phyloP scores from a whole-genome alignment of 1,140 invertebrate genomes.

The Pentalonia nigronervosa region DNA sequence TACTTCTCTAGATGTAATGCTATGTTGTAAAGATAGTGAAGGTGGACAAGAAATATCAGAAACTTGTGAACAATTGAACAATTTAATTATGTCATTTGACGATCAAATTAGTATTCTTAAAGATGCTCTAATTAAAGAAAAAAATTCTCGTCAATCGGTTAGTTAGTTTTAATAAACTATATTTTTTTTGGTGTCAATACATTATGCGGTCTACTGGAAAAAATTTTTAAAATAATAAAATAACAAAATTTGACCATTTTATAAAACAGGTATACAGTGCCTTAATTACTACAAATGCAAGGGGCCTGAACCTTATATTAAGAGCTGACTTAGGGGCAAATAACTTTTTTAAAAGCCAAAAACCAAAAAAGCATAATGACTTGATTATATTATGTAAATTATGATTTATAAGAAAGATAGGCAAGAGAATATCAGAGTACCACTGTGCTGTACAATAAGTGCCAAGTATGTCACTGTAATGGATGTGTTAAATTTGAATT shows the following conservation, averaged over 20 bases:
- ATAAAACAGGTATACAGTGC: background rate
- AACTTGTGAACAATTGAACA: conserved; percentile 35
- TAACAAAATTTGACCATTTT: background rate
- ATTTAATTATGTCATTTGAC: conserved; percentile 23
- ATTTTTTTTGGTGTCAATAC: background rate
- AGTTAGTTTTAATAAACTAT: background rate
- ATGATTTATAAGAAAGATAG: too few relatives aligned
- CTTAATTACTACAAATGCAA: too few relatives aligned
- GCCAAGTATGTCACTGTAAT: too few relatives aligned
- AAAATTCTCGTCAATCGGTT: conserved; percentile 32
- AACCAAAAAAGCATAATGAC: too few relatives aligned
- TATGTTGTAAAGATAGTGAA: conserved; percentile 45
- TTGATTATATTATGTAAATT: too few relatives aligned
- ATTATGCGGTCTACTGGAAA: background rate
- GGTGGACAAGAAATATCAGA: conserved; percentile 32
- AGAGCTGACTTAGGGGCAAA: too few relatives aligned
- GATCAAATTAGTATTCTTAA: conserved; percentile 24
- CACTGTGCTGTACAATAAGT: too few relatives aligned
- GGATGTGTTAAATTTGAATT: too few relatives aligned
- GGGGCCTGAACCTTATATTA: too few relatives aligned
- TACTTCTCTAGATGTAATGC: conserved; percentile 43
- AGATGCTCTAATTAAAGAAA: conserved; percentile 21
- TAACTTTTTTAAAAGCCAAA: too few relatives aligned
- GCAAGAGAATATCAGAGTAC: too few relatives aligned
- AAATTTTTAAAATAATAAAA: background rate